These are phyloP conservation scores for Nothoprocta perdicaria DNA, from an alignment of 2,113 vertebrate genomes.

Conservation along the genomic window DNA sequence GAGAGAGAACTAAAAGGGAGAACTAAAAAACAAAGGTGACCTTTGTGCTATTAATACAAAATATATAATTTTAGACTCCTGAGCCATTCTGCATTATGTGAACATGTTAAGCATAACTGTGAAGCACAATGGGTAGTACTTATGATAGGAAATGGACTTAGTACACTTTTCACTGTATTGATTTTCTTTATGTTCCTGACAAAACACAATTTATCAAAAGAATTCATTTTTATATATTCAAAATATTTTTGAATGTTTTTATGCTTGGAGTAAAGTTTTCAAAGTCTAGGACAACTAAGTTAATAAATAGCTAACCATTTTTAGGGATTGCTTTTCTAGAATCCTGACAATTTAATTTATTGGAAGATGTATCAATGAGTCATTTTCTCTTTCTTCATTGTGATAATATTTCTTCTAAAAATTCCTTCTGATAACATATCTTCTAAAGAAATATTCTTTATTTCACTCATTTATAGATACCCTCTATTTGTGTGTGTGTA, in stretches of 20 bases:
- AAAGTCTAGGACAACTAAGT: neutral
- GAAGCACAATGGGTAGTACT: neutral
- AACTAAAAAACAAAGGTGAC: constrained; percentile 33
- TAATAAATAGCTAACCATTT: neutral
- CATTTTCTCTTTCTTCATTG: neutral
- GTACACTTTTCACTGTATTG: neutral
- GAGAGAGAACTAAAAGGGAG: neutral
- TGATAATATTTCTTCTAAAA: neutral
- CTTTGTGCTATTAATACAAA: constrained; percentile 24
- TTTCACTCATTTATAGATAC: neutral
- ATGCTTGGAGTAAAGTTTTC: constrained; percentile 21
- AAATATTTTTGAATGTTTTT: neutral
- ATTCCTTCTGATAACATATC: neutral
- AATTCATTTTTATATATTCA: neutral
- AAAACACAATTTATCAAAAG: neutral
- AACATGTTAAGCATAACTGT: neutral
- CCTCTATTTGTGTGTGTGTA: neutral
- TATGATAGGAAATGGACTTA: neutral
- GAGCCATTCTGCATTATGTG: neutral
- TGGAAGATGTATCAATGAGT: neutral
- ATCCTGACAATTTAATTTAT: neutral
- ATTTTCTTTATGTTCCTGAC: neutral
- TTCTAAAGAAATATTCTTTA: neutral
- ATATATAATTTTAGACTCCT: constrained; percentile 29
- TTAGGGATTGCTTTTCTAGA: neutral